Evolutionary conservation across 2,888 invertebrate genomes (phyloP).

Genomic region (Pandemis heparana): DNA sequence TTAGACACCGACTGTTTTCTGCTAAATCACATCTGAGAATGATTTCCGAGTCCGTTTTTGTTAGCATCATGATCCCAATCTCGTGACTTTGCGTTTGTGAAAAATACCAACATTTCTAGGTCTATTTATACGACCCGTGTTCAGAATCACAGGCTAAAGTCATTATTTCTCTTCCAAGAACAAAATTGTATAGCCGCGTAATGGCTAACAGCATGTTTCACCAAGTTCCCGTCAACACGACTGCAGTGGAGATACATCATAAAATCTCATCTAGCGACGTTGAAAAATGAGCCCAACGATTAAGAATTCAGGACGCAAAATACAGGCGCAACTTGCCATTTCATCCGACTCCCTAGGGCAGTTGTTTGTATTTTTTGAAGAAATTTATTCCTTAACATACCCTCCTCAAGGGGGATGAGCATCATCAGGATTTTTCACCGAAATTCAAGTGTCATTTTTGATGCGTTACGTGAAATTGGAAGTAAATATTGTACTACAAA

Average conservation of each 20-base stretch:
- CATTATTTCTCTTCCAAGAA: background rate
- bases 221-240: constrained; percentile 1
- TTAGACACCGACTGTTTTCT: too few relatives aligned
- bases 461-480: background rate
- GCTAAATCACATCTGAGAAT: too few relatives aligned
- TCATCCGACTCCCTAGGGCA: constrained; percentile 16
- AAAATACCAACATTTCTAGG: background rate
- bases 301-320: constrained; percentile 33
- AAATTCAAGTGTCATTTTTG: constrained; percentile 25
- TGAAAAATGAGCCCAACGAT: constrained; percentile 35
- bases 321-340: constrained; percentile 22
- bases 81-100: background rate
- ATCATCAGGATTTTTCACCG: constrained; percentile 18
- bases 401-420: constrained; percentile 17
- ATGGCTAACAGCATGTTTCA: constrained; percentile 11
- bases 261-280: constrained; percentile 22
- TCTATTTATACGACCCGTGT: background rate
- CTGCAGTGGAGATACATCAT: constrained; percentile 22
- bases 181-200: background rate
- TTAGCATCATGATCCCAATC: background rate
- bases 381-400: constrained; percentile 34
- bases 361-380: constrained; percentile 29
- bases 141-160: background rate
- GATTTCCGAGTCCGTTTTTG: background rate
- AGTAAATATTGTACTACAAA: background rate